These are phyloP conservation scores for Elymnias hypermnestra DNA, from an alignment of 1,140 invertebrate genomes.

Conservation along the genomic window DNA sequence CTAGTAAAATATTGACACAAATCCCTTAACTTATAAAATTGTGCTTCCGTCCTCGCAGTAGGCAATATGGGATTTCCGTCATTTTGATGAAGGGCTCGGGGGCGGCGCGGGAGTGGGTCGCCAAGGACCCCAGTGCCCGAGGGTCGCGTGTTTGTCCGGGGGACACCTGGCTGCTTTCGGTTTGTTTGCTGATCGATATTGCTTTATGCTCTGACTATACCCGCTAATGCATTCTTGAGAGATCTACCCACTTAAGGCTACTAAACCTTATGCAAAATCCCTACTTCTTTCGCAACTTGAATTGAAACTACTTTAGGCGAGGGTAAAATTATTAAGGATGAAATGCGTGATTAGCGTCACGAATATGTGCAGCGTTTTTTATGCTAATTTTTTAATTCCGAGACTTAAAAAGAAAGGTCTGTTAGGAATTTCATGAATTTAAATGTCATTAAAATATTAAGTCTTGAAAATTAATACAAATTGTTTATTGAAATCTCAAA, in stretches of 20 bases:
- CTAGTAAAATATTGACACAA: slow-evolving; percentile 75
- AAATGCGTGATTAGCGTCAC: no score
- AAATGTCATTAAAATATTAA: no score
- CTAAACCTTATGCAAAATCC: no score
- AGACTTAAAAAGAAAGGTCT: no score
- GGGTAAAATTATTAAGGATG: no score
- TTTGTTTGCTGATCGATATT: slow-evolving; percentile 66
- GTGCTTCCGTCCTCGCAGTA: slow-evolving; percentile 59
- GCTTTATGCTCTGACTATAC: slow-evolving; percentile 30
- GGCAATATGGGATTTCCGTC: slow-evolving; percentile 73
- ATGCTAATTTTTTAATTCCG: no score
- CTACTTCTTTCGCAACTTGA: no score
- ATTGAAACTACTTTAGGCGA: no score
- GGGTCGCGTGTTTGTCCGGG: slow-evolving; percentile 46
- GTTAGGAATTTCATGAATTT: no score
- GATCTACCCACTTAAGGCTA: slow-evolving; percentile 21
- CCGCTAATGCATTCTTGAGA: slow-evolving; percentile 40
- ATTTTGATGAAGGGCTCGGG: slow-evolving; percentile 66
- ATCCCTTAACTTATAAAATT: slow-evolving; percentile 75
- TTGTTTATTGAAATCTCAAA: no score
- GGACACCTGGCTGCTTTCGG: slow-evolving; percentile 31
- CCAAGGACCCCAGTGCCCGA: slow-evolving; percentile 31
- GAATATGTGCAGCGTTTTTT: no score
- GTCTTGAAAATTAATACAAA: no score
- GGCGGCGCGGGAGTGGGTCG: slow-evolving; percentile 40